Evolutionary conservation across 2,797 vertebrate genomes (phyloP).

Genomic region (Emydoidea blandingii): DNA sequence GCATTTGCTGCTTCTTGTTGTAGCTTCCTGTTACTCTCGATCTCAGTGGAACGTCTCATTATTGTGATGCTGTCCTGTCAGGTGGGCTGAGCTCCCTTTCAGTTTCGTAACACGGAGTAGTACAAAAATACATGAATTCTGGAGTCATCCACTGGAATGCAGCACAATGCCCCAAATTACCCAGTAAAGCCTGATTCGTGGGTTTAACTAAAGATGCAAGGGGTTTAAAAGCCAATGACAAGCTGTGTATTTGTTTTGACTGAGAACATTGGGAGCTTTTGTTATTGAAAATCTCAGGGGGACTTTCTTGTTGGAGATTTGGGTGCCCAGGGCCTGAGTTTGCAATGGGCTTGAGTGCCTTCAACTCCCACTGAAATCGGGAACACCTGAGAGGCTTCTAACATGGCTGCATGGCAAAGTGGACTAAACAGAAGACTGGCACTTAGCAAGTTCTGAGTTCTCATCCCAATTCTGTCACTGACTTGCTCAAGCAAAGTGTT

Average conservation of each 20-base stretch:
- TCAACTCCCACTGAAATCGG: rapidly evolving
- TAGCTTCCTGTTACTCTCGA: rapidly evolving
- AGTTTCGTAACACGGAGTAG: not conserved
- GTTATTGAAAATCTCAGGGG: rapidly evolving
- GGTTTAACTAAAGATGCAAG: not conserved
- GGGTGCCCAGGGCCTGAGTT: not conserved
- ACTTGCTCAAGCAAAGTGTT: not conserved
- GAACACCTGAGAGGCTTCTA: not conserved
- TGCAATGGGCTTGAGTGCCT: not conserved
- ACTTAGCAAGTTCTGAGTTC: not conserved
- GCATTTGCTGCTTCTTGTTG: not conserved
- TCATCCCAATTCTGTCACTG: not conserved
- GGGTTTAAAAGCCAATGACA: not conserved
- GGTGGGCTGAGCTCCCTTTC: not conserved
- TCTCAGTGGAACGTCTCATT: not conserved
- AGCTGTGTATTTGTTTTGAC: not conserved
- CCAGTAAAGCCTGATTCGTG: not conserved
- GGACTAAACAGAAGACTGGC: too few relatives aligned
- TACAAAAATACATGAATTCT: not conserved
- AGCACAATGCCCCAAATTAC: not conserved
- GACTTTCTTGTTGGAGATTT: rapidly evolving
- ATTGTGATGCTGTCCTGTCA: not conserved
- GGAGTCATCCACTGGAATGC: not conserved
- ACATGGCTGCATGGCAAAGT: rapidly evolving
- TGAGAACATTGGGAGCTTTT: not conserved